These are phyloP conservation scores for Maccullochella peelii DNA, from an alignment of 2,113 vertebrate genomes.

Conservation along the genomic window DNA sequence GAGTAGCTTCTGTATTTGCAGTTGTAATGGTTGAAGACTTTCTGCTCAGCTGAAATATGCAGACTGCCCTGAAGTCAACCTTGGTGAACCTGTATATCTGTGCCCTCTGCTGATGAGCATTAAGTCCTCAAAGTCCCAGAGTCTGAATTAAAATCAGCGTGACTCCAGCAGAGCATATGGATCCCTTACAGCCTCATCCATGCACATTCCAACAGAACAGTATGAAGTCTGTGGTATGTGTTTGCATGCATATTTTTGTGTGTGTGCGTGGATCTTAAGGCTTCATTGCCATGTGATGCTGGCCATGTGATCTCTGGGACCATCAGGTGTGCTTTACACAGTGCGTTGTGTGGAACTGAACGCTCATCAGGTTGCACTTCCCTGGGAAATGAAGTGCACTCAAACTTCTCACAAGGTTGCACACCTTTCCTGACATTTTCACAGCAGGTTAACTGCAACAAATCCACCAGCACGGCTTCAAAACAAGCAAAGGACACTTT, in stretches of 20 bases:
- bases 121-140: not conserved
- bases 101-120: not conserved
- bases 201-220: constrained; percentile 3
- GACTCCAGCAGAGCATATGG: constrained; percentile 12
- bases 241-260: not conserved
- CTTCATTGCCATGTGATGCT: constrained; percentile 52
- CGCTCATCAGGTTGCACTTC: constrained; percentile 12
- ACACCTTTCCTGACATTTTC: constrained; percentile 2
- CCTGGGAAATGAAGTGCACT: constrained; percentile 27
- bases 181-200: constrained; percentile 26
- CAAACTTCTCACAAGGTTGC: not conserved
- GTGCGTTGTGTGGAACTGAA: constrained; percentile 28
- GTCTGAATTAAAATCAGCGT: not conserved
- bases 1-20: not conserved
- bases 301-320: constrained; percentile 2
- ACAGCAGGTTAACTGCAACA: not conserved
- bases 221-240: constrained; percentile 1
- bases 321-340: constrained; percentile 48
- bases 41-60: not conserved
- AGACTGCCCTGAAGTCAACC: not conserved
- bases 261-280: constrained; percentile 2
- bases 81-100: not conserved
- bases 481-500: not conserved
- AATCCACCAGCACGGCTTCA: constrained; percentile 7
- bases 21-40: not conserved